Percentiles rank a stretch among this genome's conserved stretches.
Conservation (phyloP, 1,140 invertebrate species). For the Drosophila sp. region DNA sequence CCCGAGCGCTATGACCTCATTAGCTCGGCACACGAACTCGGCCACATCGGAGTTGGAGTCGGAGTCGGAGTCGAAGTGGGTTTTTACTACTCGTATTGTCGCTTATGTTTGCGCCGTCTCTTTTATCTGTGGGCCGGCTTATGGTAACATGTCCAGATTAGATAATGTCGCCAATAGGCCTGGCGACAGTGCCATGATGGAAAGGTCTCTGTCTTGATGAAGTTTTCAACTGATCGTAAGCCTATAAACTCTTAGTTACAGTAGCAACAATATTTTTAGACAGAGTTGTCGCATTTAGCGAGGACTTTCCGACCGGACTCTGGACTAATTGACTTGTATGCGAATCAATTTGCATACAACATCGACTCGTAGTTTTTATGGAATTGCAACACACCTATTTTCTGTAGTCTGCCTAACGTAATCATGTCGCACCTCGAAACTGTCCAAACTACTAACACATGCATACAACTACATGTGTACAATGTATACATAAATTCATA, state of each 20-base stretch:
- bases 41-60: background rate
- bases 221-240: constrained; percentile 12
- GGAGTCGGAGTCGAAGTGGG: background rate
- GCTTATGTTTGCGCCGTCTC: background rate
- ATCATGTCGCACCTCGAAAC: constrained; percentile 49
- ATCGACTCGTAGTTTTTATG: constrained; percentile 17
- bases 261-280: background rate
- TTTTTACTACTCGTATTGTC: background rate
- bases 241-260: background rate
- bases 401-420: constrained; percentile 36
- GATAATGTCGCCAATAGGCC: constrained; percentile 56
- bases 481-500: constrained; percentile 30
- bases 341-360: constrained; percentile 44
- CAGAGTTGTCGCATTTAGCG: constrained; percentile 14
- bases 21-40: constrained; percentile 46
- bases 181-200: constrained; percentile 49
- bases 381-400: constrained; percentile 48
- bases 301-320: constrained; percentile 19
- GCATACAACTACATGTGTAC: constrained; percentile 7
- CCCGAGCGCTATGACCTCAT: constrained; percentile 71
- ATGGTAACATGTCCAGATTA: constrained; percentile 60
- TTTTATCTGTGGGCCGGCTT: constrained; percentile 64
- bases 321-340: constrained; percentile 15
- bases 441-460: constrained; percentile 10
- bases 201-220: constrained; percentile 42